Evolutionary conservation across 2,113 vertebrate genomes (phyloP), one percentile per base, ranked within the genome.

Genomic region (Gallinago jamesoni): DNA sequence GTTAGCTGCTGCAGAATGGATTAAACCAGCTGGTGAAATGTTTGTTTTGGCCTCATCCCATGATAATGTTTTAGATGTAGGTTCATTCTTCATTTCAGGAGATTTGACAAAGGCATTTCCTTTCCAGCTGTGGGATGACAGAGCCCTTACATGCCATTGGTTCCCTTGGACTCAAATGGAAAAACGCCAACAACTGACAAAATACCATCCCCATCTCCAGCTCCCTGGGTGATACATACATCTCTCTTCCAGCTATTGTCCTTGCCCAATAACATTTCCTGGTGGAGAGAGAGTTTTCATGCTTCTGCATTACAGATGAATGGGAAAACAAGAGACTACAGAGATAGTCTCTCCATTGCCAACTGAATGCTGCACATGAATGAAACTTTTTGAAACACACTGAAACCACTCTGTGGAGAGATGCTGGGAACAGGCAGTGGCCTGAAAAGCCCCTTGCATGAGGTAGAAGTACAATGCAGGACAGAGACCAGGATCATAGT

Each of bases 331-430:
- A 59, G 39, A 50, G 6, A 28, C 67, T 76, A 21, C 5, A 59
- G 25, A 63, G 19, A 3, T 0, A 7, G 10, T 27, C 19, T 55
- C 14, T 64, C 52, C 11, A 4, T 31, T 52, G 67, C 67, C 57
- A 70, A 21, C 4, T 0, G 0, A 67, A 59, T 21, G 20, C 6
- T 0, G 0, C 2, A 8, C 25, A 25, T 25, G 15, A 75, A 78
- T 47, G 37, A 59, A 85, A 60, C 16, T 20, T 56, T 78, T 35
- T 31, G 37, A 74, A 93, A 50, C 9, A 55, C 47, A 50, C 14
- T 28, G 62, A 83, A 90, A 33, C 2, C 2, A 18, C 17, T 68
- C 74, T 12, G 28, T 75, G 57, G 68, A 66, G 23, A 83, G 53
- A 17, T 19, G 11, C 14, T 56, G 72, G 53, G 23, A 48, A 31